Evolutionary conservation across 2,113 vertebrate species (phyloP), one percentile per base, ranked within the genome.

Genomic region (Anseranas semipalmata): DNA sequence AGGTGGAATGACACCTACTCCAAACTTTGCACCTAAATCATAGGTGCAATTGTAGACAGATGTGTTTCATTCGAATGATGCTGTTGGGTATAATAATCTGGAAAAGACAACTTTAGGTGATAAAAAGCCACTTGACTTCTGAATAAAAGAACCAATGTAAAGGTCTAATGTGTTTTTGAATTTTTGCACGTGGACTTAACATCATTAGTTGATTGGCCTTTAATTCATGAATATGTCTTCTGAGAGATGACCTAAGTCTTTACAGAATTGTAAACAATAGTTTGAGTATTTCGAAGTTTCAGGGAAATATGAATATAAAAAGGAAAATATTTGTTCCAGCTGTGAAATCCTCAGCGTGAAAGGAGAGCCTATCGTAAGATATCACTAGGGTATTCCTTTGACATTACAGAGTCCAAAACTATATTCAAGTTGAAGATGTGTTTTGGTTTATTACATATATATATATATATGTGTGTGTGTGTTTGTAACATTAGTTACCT

Each of bases 391-490:
- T 78, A 60, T 27, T 79, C 11, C 25, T 77, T 63, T 77, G 75
- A 62, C 19, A 9, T 70, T 62, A 58, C 32, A 50, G 33, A 79
- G 66, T 84, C 52, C 33, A 71, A 46, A 85, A 37, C 37, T 63
- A 28, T 19, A 13, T 87, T 73, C 43, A 35, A 0, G 72, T 70
- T 78, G 66, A 86, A 86, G 55, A 33, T 41, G 5, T 3, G 1
- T 68, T 94, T 95, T 86, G 53, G 22, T 79, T 90, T n/a, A 28
- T 28, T 32, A 88, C 35, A 90, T 91, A 68, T 87, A 62, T 76
- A 18, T 55, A 41, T 32, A 8, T 77, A 6, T 46, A 46, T n/a
- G n/a, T n/a, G n/a, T n/a, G n/a, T n/a, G n/a, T n/a, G n/a, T n/a
- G n/a, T 17, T 16, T 46, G 48, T 50, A 13, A 50, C 48, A 24